phyloP scores from a whole-genome alignment of 2,797 vertebrate genomes.

The Oreochromis grahami region DNA sequence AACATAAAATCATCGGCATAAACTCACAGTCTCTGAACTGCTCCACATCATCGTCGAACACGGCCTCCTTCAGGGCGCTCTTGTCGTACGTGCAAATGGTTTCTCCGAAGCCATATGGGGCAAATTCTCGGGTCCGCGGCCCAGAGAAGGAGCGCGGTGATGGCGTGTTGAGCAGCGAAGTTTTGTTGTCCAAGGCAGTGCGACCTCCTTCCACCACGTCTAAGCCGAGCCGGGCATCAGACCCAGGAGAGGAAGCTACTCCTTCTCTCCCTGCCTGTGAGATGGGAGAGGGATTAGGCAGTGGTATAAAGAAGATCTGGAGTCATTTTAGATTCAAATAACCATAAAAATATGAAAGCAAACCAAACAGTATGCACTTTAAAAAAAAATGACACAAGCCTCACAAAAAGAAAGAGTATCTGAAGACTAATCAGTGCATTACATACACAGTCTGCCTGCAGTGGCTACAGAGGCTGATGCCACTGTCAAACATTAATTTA shows the following conservation, averaged over 20 bases:
- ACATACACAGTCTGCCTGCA: not conserved
- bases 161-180: slow-evolving; percentile 94
- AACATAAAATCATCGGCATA: not conserved
- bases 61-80: slow-evolving; percentile 93
- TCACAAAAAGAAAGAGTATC: not conserved
- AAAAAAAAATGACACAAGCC: not conserved
- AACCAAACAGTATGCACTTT: not conserved
- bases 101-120: slow-evolving; percentile 88
- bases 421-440: not conserved
- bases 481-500: not conserved
- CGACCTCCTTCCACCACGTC: slow-evolving; percentile 89
- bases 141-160: slow-evolving; percentile 89
- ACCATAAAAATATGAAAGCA: not conserved
- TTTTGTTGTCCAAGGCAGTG: slow-evolving; percentile 96
- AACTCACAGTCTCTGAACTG: slow-evolving; percentile 94
- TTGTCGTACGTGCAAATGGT: slow-evolving; percentile 92
- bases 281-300: not conserved
- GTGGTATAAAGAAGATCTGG: not conserved
- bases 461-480: not conserved
- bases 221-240: slow-evolving; percentile 82
- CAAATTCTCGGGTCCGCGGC: slow-evolving; percentile 87
- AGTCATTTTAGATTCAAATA: not conserved
- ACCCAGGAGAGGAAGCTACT: slow-evolving; percentile 78
- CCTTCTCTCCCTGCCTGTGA: slow-evolving; percentile 86
- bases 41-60: slow-evolving; percentile 98